Evolutionary conservation across 2,888 invertebrate genomes (phyloP).

Genomic region (Stenodema calcarata): DNA sequence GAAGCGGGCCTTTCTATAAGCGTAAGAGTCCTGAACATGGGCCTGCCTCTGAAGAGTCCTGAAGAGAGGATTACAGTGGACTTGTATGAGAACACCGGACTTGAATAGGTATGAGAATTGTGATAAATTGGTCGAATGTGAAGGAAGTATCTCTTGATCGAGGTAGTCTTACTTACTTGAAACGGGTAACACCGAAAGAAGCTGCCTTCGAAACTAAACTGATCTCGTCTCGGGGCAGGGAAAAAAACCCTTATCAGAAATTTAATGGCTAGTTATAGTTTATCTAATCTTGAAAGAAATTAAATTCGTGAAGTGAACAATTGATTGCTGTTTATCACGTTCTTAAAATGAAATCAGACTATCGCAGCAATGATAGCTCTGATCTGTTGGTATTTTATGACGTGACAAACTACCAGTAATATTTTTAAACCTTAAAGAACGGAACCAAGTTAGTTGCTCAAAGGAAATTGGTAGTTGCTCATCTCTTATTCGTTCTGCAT

Average conservation of each 20-base stretch:
- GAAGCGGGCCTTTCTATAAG: too few species aligned
- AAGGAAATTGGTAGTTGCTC: neutral
- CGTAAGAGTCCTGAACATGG: too few species aligned
- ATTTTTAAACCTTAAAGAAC: neutral
- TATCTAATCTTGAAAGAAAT: constrained; percentile 28
- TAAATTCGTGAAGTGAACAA: constrained; percentile 17
- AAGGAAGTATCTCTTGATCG: too few species aligned
- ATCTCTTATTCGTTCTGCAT: too few species aligned
- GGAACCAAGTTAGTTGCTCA: neutral
- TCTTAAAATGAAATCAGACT: neutral
- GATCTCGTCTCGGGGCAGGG: neutral
- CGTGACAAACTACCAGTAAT: neutral
- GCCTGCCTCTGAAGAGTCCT: too few species aligned
- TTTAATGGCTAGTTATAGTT: neutral
- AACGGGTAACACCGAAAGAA: neutral
- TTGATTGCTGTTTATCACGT: neutral
- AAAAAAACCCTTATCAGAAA: neutral
- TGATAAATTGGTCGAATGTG: too few species aligned
- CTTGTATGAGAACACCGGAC: too few species aligned
- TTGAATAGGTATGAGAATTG: too few species aligned
- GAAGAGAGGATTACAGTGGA: too few species aligned
- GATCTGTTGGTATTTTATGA: neutral
- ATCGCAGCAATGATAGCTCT: neutral
- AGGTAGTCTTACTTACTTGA: neutral
- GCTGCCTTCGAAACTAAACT: neutral